Base-by-base conservation (phyloP, 2,113 vertebrate species). In the Heterocephalus glaber region DNA sequence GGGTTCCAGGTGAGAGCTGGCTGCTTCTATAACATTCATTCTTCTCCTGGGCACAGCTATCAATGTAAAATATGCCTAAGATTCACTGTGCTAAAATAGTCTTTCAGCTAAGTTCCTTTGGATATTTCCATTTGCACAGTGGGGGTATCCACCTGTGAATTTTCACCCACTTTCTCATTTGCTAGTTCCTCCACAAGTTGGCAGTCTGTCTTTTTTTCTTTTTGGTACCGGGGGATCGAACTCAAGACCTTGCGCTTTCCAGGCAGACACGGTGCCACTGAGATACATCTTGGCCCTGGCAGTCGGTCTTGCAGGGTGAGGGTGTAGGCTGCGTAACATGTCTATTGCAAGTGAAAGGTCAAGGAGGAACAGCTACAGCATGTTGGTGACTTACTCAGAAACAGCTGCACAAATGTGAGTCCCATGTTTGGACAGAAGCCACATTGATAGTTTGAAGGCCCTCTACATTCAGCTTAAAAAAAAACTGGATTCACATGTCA, bases 281-380 rank as follows among this genome's bases (percentile, higher is more conserved):
- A 49, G 47, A n/a, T n/a, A n/a, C n/a, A n/a, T n/a, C n/a, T 9
- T 49, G 47, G 47, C 47, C 9, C 47, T 82, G 61, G 54, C 19
- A 12, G 16, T 63, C 10, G 24, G 65, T 68, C 30, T 35, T 7
- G 41, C 79, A 82, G 49, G 28, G 58, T 65, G 47, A 10, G 66
- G 94, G 84, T 86, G 16, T 6, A 95, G 80, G 24, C 19, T 89
- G 47, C 54, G 77, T 74, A 74, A 87, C 77, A 61, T 88, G 76
- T 6, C 47, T 26, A n/a, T 52, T 77, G 83, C n/a, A 86, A 77
- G 33, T 0, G 1, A 92, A 97, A 97, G 66, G 52, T 90, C 92
- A 93, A 47, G 72, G 61, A 98, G 88, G 68, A 95, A 82, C 58
- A 97, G 76, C 60, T 93, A 44, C 5, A 26, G n/a, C 54, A 89